Conservation (phyloP, 2,797 vertebrate species). For the Rhinella marina region DNA sequence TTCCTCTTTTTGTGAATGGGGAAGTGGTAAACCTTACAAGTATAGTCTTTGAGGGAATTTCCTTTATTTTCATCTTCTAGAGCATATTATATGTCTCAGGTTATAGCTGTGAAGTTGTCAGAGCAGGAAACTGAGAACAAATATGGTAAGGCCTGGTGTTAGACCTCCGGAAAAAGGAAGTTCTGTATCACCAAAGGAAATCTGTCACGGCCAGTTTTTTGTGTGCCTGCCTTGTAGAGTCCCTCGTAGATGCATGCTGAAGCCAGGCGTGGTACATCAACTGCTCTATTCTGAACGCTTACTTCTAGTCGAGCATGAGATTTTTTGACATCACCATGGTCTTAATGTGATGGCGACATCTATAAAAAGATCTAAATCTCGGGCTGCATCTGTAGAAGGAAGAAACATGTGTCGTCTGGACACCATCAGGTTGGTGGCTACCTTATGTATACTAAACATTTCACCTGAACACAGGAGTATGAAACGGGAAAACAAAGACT, state of each 20-base stretch:
- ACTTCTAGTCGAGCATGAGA: not conserved
- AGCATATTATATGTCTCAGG: not conserved
- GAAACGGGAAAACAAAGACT: not conserved
- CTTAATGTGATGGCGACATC: slow-evolving; percentile 67
- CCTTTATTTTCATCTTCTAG: not conserved
- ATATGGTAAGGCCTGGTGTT: slow-evolving; percentile 60
- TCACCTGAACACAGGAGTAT: not conserved
- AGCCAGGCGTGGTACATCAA: not conserved
- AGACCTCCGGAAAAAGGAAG: slow-evolving; percentile 68
- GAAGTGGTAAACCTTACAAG: not conserved
- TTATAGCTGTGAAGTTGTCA: slow-evolving; percentile 43
- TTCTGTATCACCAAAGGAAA: slow-evolving; percentile 65
- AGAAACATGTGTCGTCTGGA: slow-evolving; percentile 66
- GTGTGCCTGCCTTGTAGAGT: slow-evolving; percentile 55
- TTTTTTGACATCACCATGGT: slow-evolving; percentile 13
- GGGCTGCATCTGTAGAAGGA: slow-evolving; percentile 43
- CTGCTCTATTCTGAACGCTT: not conserved
- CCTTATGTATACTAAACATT: too few relatives aligned
- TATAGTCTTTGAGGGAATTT: not conserved
- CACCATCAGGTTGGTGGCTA: slow-evolving; percentile 66
- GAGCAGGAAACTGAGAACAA: slow-evolving; percentile 65
- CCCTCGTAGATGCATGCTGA: slow-evolving; percentile 26
- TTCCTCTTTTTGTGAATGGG: slow-evolving; percentile 14
- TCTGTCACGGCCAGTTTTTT: slow-evolving; percentile 65
- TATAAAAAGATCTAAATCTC: slow-evolving; percentile 62